phyloP scores from a whole-genome alignment of 2,888 invertebrate genomes.

The Prosopocoilus inquinatus region DNA sequence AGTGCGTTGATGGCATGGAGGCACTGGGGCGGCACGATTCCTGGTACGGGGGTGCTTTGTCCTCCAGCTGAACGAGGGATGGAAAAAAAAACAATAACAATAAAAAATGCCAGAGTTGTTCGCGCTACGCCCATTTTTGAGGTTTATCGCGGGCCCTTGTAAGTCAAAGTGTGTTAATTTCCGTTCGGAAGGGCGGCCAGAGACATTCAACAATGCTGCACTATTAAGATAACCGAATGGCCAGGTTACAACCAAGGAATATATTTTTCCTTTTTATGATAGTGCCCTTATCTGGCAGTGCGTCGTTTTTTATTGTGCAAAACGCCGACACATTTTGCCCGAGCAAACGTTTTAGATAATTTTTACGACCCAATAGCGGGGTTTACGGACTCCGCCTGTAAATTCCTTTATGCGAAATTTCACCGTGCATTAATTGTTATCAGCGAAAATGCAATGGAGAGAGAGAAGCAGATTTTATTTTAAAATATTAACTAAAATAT shows the following conservation, averaged over 20 bases:
- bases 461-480: too few species aligned
- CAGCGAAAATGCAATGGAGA: too few species aligned
- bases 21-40: slow-evolving; percentile 42
- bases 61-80: slow-evolving; percentile 30
- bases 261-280: slow-evolving; percentile 13
- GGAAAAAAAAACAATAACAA: slow-evolving; percentile 5
- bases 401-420: too few species aligned
- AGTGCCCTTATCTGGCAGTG: slow-evolving; percentile 6
- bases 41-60: slow-evolving; percentile 44
- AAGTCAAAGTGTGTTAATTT: slow-evolving; percentile 35
- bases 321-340: not conserved
- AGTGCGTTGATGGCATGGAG: slow-evolving; percentile 46
- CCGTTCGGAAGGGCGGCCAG: slow-evolving; percentile 28
- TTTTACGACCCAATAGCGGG: not conserved
- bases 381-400: too few species aligned
- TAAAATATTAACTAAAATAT: too few species aligned
- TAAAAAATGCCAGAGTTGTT: slow-evolving; percentile 13
- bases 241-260: slow-evolving; percentile 29
- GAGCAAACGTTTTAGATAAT: slow-evolving; percentile 1
- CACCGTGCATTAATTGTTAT: too few species aligned
- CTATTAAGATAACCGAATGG: slow-evolving; percentile 36
- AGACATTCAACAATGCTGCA: slow-evolving; percentile 31
- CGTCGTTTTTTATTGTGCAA: slow-evolving; percentile 10
- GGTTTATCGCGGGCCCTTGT: slow-evolving; percentile 18
- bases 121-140: not conserved